A percentile compares a stretch with the other conserved stretches of the same genome.
phyloP scores from a whole-genome alignment of 1,140 invertebrate genomes.

The Drosophila gunungcola region DNA sequence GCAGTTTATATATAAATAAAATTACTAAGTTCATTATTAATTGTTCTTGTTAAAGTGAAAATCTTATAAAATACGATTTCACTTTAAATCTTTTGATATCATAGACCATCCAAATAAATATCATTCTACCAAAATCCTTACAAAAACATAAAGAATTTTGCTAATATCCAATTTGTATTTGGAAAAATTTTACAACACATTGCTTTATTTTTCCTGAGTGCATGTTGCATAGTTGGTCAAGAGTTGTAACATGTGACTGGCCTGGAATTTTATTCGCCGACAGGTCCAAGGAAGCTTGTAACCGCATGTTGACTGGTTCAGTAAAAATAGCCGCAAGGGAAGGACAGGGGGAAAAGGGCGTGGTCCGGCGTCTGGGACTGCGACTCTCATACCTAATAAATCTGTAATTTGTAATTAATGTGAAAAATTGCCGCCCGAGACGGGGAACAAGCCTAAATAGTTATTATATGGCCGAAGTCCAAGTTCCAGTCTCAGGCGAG shows the following conservation, averaged over 20 bases:
- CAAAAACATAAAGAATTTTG: no score
- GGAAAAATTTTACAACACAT: no score
- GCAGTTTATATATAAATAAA: no score
- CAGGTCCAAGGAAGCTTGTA: conserved; percentile 51
- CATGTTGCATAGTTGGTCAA: conserved; percentile 29
- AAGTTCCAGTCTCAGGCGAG: conserved; percentile 57
- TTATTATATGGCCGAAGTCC: conserved; percentile 71
- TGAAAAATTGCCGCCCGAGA: conserved; percentile 75
- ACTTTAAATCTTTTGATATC: no score
- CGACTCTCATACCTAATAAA: conserved; percentile 78
- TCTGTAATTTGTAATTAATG: conserved; percentile 84
- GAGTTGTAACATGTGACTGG: conserved; percentile 42
- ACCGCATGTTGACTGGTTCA: conserved; percentile 43
- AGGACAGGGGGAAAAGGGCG: conserved; percentile 19
- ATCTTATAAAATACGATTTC: no score
- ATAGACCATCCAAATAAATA: no score
- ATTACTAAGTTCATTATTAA: no score
- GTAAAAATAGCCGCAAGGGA: neutral
- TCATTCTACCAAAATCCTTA: no score
- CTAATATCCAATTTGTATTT: no score
- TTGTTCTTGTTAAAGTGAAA: no score
- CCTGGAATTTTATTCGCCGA: conserved; percentile 50
- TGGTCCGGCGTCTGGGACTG: conserved; percentile 41
- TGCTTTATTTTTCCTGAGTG: neutral
- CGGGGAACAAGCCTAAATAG: conserved; percentile 83